Base-by-base conservation (phyloP, 2,113 vertebrate species). In the Pampusana beccarii region DNA sequence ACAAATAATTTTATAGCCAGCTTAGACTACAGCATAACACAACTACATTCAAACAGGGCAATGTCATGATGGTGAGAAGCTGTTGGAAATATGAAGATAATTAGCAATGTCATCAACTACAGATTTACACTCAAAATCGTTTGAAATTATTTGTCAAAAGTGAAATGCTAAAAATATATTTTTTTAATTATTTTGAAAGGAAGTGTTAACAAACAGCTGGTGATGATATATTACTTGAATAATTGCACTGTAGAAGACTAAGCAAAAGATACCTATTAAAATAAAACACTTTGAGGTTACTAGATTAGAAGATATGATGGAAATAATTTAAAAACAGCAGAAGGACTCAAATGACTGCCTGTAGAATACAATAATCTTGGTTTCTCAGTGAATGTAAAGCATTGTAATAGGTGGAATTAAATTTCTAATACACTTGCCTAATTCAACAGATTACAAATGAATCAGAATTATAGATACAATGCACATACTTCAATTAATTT, bases 361-460 rank as follows among this genome's bases (percentile, higher is more conserved):
- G 88, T 79, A 62, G 94, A 92, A 92, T 40, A 71, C 82, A 94
- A 46, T 78, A 87, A 92, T 97, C 83, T 91, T 70, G 38, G 65
- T 93, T 92, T 88, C 89, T 97, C 38, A 70, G 94, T 78, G 81
- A 90, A 93, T 65, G 67, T 57, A 66, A 73, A 15, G n/a, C 67
- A 36, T 77, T 92, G 21, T 74, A 87, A 79, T 87, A 89, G 57
- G 40, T 64, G 54, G 94, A 92, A 95, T 95, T 95, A 79, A 54
- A 77, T 91, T 91, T 94, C 93, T 91, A 69, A 91, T 69, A 65
- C 58, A 79, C 54, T 92, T 95, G 86, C 72, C 79, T 97, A 93
- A 96, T 97, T 93, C 80, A 94, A 67, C 82, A 96, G 90, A 90
- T 96, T 85, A 95, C 57, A 94, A 51, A 75, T 19, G 4, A 80